A percentile compares a stretch with the other conserved stretches of the same genome.
Conservation (phyloP, 2,888 invertebrate species). For the Chromoteleia sp. region DNA sequence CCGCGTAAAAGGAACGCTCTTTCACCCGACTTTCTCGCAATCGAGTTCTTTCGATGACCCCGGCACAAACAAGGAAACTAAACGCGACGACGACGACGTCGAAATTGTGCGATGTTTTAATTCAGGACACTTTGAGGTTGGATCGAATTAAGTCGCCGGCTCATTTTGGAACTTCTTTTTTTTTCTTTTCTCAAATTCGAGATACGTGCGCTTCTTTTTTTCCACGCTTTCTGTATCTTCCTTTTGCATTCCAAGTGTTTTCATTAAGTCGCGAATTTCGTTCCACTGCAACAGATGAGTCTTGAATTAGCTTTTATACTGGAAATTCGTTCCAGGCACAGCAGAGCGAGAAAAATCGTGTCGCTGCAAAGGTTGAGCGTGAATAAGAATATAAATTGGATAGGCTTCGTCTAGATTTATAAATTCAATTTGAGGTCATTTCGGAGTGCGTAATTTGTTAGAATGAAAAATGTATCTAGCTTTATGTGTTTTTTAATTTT, state of each 20-base stretch:
- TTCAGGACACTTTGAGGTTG: constrained; percentile 21
- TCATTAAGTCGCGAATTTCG: constrained; percentile 38
- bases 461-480: no score
- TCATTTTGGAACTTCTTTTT: constrained; percentile 25
- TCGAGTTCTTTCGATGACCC: constrained; percentile 34
- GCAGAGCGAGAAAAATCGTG: constrained; percentile 1
- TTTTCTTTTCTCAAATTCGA: constrained; percentile 38
- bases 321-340: constrained; percentile 24
- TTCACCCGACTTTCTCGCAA: constrained; percentile 28
- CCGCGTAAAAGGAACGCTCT: constrained; percentile 42
- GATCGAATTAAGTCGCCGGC: constrained; percentile 16
- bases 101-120: constrained; percentile 39
- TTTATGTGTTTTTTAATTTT: no score
- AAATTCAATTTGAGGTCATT: constrained; percentile 3
- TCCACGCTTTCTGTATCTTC: neutral
- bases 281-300: constrained; percentile 34
- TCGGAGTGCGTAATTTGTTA: no score
- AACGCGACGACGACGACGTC: constrained; percentile 3
- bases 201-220: neutral
- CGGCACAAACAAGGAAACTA: constrained; percentile 52
- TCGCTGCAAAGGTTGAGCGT: neutral
- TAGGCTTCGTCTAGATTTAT: constrained; percentile 5
- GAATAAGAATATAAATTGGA: constrained; percentile 31
- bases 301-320: constrained; percentile 38
- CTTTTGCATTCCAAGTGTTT: constrained; percentile 27